Evolutionary conservation across 2,888 invertebrate species (phyloP).

Genomic region (Latheticus oryzae): DNA sequence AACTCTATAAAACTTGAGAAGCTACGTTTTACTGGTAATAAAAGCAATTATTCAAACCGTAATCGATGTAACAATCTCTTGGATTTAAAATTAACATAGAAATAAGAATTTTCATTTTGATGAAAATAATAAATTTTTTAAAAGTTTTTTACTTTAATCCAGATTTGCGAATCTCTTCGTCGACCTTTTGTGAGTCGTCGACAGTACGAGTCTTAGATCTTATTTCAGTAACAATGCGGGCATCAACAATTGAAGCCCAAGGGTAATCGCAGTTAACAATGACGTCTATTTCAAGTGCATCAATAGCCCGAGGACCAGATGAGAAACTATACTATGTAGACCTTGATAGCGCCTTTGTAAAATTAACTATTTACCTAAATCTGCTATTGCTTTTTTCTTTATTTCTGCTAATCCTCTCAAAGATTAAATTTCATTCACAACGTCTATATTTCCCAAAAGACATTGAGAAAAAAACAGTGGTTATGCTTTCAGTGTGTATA

Average conservation of each 20-base stretch:
- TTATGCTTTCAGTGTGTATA: slow-evolving; percentile 10
- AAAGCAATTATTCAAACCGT: no score
- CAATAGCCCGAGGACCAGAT: slow-evolving; percentile 38
- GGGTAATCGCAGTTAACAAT: slow-evolving; percentile 62
- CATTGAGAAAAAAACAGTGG: slow-evolving; percentile 4
- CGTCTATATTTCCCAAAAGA: slow-evolving; percentile 15
- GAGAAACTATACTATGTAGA: slow-evolving; percentile 31
- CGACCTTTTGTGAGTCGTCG: slow-evolving; percentile 36
- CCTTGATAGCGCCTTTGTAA: slow-evolving; percentile 43
- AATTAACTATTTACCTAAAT: slow-evolving; percentile 44
- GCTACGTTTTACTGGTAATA: no score
- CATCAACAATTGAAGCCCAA: slow-evolving; percentile 63
- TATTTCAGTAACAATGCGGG: slow-evolving; percentile 58
- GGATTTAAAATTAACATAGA: no score
- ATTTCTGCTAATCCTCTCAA: slow-evolving; percentile 16
- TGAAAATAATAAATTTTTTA: no score
- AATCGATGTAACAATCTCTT: no score
- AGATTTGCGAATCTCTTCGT: slow-evolving; percentile 8
- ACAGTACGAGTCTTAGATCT: slow-evolving; percentile 47
- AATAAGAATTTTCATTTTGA: no score
- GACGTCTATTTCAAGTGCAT: slow-evolving; percentile 55
- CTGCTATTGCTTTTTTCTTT: slow-evolving; percentile 34
- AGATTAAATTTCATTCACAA: slow-evolving; percentile 29
- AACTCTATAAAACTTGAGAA: no score
- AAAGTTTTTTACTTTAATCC: slow-evolving; percentile 23